phyloP scores from a whole-genome alignment of 2,888 invertebrate species.

The Hirtodrosophila cameraria region DNA sequence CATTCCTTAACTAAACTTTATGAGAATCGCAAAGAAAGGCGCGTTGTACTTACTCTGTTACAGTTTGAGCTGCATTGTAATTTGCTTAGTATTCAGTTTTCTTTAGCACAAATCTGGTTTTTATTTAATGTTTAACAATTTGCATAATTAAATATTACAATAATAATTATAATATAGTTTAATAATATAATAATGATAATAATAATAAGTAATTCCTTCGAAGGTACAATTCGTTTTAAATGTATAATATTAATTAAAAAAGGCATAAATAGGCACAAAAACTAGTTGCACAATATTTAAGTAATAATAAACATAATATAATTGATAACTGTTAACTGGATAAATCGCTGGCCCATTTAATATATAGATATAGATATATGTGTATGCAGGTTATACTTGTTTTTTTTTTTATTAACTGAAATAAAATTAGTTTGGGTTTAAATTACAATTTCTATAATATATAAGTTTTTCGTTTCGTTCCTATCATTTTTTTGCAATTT shows the following conservation, averaged over 20 bases:
- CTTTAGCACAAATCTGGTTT: constrained; percentile 56
- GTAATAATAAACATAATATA: constrained; percentile 45
- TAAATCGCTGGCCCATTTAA: constrained; percentile 12
- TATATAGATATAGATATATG: background rate
- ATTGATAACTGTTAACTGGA: constrained; percentile 32
- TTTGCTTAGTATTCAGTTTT: background rate
- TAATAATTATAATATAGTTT: constrained; percentile 42
- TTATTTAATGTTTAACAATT: constrained; percentile 68
- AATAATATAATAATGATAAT: constrained; percentile 50
- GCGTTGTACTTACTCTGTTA: constrained; percentile 40
- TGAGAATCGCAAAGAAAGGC: constrained; percentile 29
- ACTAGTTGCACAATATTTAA: constrained; percentile 17
- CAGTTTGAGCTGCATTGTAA: background rate
- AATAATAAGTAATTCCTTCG: constrained; percentile 61
- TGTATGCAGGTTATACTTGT: constrained; percentile 2
- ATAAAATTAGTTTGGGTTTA: background rate
- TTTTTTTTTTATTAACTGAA: constrained; percentile 13
- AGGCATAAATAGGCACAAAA: constrained; percentile 51
- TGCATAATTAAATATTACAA: constrained; percentile 57
- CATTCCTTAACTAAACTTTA: background rate
- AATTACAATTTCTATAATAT: constrained; percentile 10
- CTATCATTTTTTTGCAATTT: constrained; percentile 8
- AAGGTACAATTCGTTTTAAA: constrained; percentile 71
- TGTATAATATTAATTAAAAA: constrained; percentile 48
- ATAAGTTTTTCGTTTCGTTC: constrained; percentile 25